Evolutionary conservation across 1,140 invertebrate species (phyloP).

Genomic region (Leptinotarsa texana): DNA sequence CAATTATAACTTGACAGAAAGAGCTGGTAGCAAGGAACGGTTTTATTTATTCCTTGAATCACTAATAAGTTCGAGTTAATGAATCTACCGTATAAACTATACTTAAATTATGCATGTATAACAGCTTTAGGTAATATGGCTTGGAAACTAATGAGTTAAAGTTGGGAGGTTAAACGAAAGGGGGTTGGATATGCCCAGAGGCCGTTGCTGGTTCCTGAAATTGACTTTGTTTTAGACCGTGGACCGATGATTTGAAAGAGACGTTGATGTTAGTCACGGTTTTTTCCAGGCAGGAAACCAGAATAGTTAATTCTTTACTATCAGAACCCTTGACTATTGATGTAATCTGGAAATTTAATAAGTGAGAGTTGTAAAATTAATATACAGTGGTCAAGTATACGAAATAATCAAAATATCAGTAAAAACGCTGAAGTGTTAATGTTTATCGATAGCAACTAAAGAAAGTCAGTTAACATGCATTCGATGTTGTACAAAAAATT

Average conservation of each 20-base stretch:
- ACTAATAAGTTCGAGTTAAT: slow-evolving; percentile 31
- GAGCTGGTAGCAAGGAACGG: slow-evolving; percentile 35
- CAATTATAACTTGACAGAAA: slow-evolving; percentile 40
- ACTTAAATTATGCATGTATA: slow-evolving; percentile 22
- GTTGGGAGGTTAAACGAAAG: slow-evolving; percentile 29
- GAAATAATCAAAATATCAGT: no score
- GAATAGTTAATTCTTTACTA: no score
- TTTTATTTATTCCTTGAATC: slow-evolving; percentile 40
- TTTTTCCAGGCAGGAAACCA: background rate
- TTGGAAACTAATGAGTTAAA: slow-evolving; percentile 28
- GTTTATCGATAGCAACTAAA: no score
- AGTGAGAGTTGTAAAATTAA: no score
- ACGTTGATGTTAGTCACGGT: slow-evolving; percentile 10
- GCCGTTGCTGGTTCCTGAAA: slow-evolving; percentile 10
- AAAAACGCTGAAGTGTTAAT: no score
- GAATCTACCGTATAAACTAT: slow-evolving; percentile 23
- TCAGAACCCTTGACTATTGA: no score
- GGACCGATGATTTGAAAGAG: background rate
- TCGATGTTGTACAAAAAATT: no score
- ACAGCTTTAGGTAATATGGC: slow-evolving; percentile 21
- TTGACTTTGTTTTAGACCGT: slow-evolving; percentile 17
- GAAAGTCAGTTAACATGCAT: no score
- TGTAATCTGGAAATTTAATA: no score
- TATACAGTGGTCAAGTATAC: no score
- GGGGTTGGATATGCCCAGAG: slow-evolving; percentile 24